Evolutionary conservation across 1,140 invertebrate species (phyloP), one percentile per base, ranked within the genome.

Genomic region (Atta texana): DNA sequence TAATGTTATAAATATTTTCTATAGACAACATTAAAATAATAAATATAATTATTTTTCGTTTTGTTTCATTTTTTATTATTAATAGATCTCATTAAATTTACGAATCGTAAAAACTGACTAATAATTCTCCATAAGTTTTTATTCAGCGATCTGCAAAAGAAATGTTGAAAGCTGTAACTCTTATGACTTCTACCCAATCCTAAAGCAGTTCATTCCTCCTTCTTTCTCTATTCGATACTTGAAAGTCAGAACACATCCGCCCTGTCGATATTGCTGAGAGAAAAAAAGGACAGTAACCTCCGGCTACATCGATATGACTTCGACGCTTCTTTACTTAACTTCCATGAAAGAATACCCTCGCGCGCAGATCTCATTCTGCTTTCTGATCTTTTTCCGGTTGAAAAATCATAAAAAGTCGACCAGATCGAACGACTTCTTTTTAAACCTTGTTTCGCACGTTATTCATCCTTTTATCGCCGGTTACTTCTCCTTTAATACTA

Each of bases 241-340:
- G 12, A 14, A 74, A 82, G 39, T 82, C 55, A 28, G n/a, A 75
- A 84, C 55, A 34, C 55, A 74, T 75, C 69, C 18, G 39, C 24
- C 28, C 34, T 24, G 14, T 74, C 55, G 39, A 82, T 82, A 61
- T 12, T 44, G 24, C 6, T 10, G 18, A 16, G 0, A 53, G n/a
- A 24, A 51, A 63, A 84, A 44, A 34, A 75, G 55, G 44, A 80
- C 76, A 53, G 61, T 66, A 51, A 63, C 24, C 55, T 31, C 39
- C 18, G n/a, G 6, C 34, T 74, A 57, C 39, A 24, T 51, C 63
- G 53, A 34, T 68, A 63, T 51, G 5, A 77, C 14, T 66, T 3
- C 10, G 59, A 51, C 57, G 75, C 66, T 89, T 87, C 76, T 84
- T 81, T 89, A 87, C 76, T 89, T 89, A 87, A 68, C 84, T 87